Conservation (phyloP, 2,797 vertebrate genomes). For the Phalloptychus januarius region DNA sequence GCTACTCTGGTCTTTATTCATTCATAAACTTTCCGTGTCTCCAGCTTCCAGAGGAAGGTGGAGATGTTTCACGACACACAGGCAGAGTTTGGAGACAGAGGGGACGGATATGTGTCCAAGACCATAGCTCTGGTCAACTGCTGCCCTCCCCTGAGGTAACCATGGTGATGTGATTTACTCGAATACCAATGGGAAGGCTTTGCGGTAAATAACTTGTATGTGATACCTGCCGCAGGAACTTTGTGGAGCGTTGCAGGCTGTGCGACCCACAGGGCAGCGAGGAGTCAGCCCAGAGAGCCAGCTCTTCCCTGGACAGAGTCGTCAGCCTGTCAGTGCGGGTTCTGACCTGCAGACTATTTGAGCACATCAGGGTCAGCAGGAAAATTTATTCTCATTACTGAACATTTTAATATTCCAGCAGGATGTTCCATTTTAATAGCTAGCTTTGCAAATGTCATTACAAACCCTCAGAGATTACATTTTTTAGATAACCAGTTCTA, state of each 20-base stretch:
- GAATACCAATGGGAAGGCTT: neutral
- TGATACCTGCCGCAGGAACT: slow-evolving; percentile 73
- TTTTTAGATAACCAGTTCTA: neutral
- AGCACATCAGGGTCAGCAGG: slow-evolving; percentile 88
- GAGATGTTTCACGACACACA: slow-evolving; percentile 88
- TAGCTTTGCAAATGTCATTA: neutral
- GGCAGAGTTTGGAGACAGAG: slow-evolving; percentile 79
- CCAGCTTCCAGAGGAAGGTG: slow-evolving; percentile 90
- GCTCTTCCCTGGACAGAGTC: slow-evolving; percentile 84
- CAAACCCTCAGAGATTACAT: neutral
- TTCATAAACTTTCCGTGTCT: slow-evolving; percentile 30
- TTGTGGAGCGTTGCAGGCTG: slow-evolving; percentile 87
- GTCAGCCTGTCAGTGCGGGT: slow-evolving; percentile 85
- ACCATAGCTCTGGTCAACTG: slow-evolving; percentile 90
- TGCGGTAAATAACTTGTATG: neutral
- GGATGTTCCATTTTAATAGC: neutral
- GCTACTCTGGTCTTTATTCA: neutral
- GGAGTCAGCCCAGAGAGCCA: slow-evolving; percentile 81
- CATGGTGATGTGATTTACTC: neutral
- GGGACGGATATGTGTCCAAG: slow-evolving; percentile 81
- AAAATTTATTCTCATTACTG: neutral
- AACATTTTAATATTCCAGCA: neutral
- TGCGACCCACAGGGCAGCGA: slow-evolving; percentile 86
- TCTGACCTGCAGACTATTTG: slow-evolving; percentile 85
- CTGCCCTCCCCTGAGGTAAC: slow-evolving; percentile 89